A percentile compares a stretch with the other conserved stretches of the same genome.
Conservation (phyloP, 2,888 invertebrate species). For the Calliscelio sp. region DNA sequence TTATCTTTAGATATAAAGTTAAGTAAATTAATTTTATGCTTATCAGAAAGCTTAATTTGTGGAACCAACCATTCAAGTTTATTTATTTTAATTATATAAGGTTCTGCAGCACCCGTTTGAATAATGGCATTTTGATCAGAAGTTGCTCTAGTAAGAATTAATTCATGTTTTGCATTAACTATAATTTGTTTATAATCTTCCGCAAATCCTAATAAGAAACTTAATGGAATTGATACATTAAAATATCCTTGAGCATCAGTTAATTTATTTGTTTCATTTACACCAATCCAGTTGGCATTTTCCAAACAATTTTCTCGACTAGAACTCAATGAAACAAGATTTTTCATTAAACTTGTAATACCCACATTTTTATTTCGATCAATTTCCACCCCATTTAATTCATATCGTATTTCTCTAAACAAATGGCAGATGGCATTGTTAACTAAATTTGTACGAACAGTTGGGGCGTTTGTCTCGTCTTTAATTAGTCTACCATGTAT, state of each 20-base stretch:
- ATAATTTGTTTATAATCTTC: conserved; percentile 9
- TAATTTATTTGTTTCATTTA: neutral
- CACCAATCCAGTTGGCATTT: neutral
- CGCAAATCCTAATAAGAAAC: neutral
- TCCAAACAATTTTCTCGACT: too few species aligned
- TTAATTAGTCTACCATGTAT: too few species aligned
- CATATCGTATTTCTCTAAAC: too few species aligned
- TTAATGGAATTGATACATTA: neutral
- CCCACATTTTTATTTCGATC: too few species aligned
- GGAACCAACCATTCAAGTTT: conserved; percentile 6
- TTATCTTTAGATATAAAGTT: neutral
- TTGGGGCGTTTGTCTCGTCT: too few species aligned
- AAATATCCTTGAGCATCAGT: too few species aligned
- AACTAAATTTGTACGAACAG: too few species aligned
- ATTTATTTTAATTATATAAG: neutral
- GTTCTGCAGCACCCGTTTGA: neutral
- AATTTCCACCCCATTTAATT: too few species aligned
- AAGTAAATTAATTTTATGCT: neutral
- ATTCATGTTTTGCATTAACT: neutral
- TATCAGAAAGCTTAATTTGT: neutral
- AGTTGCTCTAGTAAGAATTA: neutral
- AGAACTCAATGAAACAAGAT: too few species aligned
- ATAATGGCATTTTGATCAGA: neutral
- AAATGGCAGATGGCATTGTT: too few species aligned
- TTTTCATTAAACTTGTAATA: too few species aligned